These are phyloP conservation scores for Eufriesea mexicana DNA, from an alignment of 1,140 invertebrate genomes.

Conservation along the genomic window DNA sequence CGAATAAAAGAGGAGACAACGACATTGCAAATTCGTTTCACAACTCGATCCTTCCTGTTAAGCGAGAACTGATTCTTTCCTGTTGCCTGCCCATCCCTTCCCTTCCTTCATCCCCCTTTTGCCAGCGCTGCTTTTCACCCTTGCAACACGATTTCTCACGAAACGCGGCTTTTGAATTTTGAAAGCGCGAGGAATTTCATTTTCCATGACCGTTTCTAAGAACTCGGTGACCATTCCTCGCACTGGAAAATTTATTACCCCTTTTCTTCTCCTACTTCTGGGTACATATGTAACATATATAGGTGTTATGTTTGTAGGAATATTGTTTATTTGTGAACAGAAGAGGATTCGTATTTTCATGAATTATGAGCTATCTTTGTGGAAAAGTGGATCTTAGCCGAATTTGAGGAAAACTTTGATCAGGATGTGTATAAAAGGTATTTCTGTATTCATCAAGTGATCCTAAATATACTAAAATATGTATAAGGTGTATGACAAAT, in stretches of 20 bases:
- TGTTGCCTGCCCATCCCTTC: not conserved
- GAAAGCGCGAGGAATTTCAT: slow-evolving; percentile 59
- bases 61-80: slow-evolving; percentile 56
- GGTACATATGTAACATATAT: not conserved
- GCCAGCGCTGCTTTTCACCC: not conserved
- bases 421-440: no score
- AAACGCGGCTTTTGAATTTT: slow-evolving; percentile 57
- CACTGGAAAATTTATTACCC: slow-evolving; percentile 56
- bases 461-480: no score
- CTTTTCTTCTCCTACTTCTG: slow-evolving; percentile 30
- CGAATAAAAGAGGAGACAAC: slow-evolving; percentile 13
- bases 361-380: not conserved
- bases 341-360: not conserved
- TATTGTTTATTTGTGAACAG: not conserved
- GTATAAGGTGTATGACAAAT: no score
- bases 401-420: not conserved
- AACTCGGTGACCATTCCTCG: slow-evolving; percentile 4
- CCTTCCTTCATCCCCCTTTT: not conserved
- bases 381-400: not conserved
- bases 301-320: slow-evolving; percentile 11
- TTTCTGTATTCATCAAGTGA: no score
- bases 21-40: slow-evolving; percentile 4
- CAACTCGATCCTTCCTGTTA: slow-evolving; percentile 23
- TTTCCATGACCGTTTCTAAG: slow-evolving; percentile 28
- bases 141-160: not conserved